phyloP scores from a whole-genome alignment of 2,888 invertebrate genomes.

The Melanargia galathea region DNA sequence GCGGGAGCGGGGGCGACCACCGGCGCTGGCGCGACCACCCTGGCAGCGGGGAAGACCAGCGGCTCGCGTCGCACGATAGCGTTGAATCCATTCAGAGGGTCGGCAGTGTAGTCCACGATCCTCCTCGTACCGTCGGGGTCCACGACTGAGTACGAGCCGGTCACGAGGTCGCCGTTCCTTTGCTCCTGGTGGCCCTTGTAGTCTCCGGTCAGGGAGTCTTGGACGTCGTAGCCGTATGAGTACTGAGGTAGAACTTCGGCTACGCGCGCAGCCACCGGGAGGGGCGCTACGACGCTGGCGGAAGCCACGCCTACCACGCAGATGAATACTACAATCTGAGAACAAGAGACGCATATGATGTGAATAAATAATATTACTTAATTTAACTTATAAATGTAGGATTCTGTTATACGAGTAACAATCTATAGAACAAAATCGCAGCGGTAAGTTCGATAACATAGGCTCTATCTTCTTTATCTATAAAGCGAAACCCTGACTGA shows the following conservation, averaged over 20 bases:
- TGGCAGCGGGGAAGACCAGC: conserved; percentile 54
- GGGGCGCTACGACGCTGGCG: conserved; percentile 67
- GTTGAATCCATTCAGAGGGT: conserved; percentile 81
- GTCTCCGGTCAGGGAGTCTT: conserved; percentile 82
- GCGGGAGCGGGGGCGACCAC: conserved; percentile 54
- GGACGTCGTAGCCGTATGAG: conserved; percentile 82
- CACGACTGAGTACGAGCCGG: conserved; percentile 79
- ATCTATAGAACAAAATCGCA: no score
- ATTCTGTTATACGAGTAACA: no score
- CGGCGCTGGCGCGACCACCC: conserved; percentile 55
- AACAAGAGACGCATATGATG: conserved; percentile 32
- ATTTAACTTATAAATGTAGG: no score
- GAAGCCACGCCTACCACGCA: conserved; percentile 63
- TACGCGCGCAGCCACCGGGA: conserved; percentile 56
- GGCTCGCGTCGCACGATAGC: conserved; percentile 82
- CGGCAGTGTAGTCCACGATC: conserved; percentile 81
- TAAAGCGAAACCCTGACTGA: no score
- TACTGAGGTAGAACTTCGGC: conserved; percentile 77
- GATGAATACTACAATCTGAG: conserved; percentile 79
- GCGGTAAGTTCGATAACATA: no score
- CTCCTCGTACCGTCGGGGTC: conserved; percentile 82
- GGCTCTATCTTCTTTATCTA: no score
- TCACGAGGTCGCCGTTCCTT: conserved; percentile 81
- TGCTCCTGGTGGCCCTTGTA: conserved; percentile 82
- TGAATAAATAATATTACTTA: no score